Evolutionary conservation across 2,888 invertebrate genomes (phyloP).

Genomic region (Acanthopleura granulata): DNA sequence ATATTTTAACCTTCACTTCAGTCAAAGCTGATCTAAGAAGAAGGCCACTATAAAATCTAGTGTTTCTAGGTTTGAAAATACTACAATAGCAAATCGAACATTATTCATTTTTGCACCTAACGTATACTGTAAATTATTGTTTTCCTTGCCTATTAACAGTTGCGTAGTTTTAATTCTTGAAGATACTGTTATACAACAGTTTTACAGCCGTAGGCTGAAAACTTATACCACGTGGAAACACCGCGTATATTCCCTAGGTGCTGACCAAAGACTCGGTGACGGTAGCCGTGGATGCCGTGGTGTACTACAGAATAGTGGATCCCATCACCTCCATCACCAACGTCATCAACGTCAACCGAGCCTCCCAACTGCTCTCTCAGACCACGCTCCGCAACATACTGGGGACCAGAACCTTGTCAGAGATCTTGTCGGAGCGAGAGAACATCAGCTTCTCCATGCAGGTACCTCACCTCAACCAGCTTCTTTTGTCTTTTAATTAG

Average conservation of each 20-base stretch:
- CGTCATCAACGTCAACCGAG: constrained; percentile 38
- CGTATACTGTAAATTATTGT: too few relatives aligned
- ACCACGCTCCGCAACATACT: constrained; percentile 44
- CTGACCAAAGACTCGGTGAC: constrained; percentile 45
- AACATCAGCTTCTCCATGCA: constrained; percentile 37
- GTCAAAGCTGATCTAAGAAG: too few relatives aligned
- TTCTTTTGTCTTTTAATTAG: too few relatives aligned
- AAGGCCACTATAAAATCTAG: too few relatives aligned
- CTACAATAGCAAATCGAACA: too few relatives aligned
- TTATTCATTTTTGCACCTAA: too few relatives aligned
- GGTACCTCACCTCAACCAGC: constrained; percentile 19
- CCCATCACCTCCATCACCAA: constrained; percentile 42
- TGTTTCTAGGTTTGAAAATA: too few relatives aligned
- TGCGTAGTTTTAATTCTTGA: too few relatives aligned
- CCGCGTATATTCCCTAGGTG: constrained; percentile 26
- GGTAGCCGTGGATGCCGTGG: constrained; percentile 43
- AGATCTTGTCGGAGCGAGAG: constrained; percentile 40
- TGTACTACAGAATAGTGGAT: constrained; percentile 41
- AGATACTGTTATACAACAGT: too few relatives aligned
- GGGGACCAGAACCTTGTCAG: constrained; percentile 31
- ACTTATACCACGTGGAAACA: not conserved
- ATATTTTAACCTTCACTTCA: too few relatives aligned
- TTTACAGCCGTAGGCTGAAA: too few relatives aligned
- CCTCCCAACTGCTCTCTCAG: constrained; percentile 39
- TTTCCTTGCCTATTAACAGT: too few relatives aligned